Percentiles rank a stretch among this genome's conserved stretches.
phyloP scores from a whole-genome alignment of 2,113 vertebrate genomes.

The Chionodraco myersi region DNA sequence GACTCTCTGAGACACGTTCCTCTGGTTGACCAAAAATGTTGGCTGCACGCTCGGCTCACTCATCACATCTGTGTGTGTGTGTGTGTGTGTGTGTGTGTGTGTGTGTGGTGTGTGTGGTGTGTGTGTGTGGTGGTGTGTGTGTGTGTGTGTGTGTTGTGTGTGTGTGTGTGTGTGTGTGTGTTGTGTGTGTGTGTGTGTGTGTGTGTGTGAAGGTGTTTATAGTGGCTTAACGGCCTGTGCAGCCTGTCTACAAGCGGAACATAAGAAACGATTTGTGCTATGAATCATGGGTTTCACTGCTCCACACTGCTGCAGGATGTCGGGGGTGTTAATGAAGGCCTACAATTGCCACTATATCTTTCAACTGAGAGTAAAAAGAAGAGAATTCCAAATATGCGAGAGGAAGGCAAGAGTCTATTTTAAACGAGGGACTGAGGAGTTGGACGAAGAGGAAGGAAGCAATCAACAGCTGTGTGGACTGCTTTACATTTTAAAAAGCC shows the following conservation, averaged over 20 bases:
- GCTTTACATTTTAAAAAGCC: slow-evolving; percentile 5
- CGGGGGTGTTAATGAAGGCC: slow-evolving; percentile 67
- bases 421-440: slow-evolving; percentile 25
- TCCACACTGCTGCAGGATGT: slow-evolving; percentile 35
- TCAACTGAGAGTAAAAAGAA: slow-evolving; percentile 41
- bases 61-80: slow-evolving; percentile 11
- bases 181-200: slow-evolving; percentile 16
- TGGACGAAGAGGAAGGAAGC: neutral
- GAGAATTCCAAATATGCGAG: slow-evolving; percentile 47
- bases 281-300: slow-evolving; percentile 66
- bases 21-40: slow-evolving; percentile 70
- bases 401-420: slow-evolving; percentile 35
- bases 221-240: slow-evolving; percentile 52
- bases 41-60: slow-evolving; percentile 59
- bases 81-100: too few species aligned
- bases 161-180: too few species aligned
- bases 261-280: slow-evolving; percentile 68
- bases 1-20: slow-evolving; percentile 67
- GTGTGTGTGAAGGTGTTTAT: slow-evolving; percentile 50
- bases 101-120: slow-evolving; percentile 1
- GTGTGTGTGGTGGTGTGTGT: too few species aligned
- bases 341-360: slow-evolving; percentile 63
- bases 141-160: too few species aligned
- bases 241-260: slow-evolving; percentile 67
- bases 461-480: slow-evolving; percentile 12